Base-by-base conservation (phyloP, 2,113 vertebrate genomes). In the Pithys albifrons region DNA sequence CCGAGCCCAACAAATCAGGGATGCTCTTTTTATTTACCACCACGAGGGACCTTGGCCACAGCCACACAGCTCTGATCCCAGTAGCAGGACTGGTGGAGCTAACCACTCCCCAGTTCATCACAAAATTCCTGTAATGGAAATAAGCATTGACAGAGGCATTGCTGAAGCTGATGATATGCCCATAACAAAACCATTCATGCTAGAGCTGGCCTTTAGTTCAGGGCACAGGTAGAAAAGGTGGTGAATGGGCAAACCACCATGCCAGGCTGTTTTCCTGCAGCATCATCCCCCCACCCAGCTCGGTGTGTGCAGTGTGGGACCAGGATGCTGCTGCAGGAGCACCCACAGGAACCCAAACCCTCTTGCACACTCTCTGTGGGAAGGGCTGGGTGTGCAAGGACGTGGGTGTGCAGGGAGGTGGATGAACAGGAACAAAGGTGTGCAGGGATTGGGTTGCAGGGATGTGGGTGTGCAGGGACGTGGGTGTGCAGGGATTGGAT, bases 291-390 rank as follows among this genome's bases (percentile, higher is more conserved):
- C 6, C 7, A n/a, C n/a, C 25, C n/a, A 23, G 5, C 46, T 27
- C 49, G 4, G 15, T 3, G 6, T 15, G 48, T 6, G 5, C 72
- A 3, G 45, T 2, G 18, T 10, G 73, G 58, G 58, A 57, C 27
- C 9, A 2, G 10, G 35, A 23, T 45, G 41, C 67, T 41, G 19
- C 37, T 64, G 37, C 37, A 64, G 37, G 61, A 65, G 54, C 88
- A 59, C 54, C 71, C 71, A 2, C 0, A 0, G 1, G 31, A n/a
- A 73, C 33, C 37, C 8, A 6, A 1, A 13, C 9, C 12, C 54
- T 1, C 12, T 27, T 16, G 0, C 27, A 1, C 4, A 0, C 3
- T 8, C 4, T 0, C 37, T 29, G 1, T 2, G 27, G 54, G 54
- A 22, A 37, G 39, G 35, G 22, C 17, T 14, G 9, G 1, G 62